These are phyloP conservation scores for Diceros bicornis DNA, from an alignment of 2,797 vertebrate species.

Conservation along the genomic window DNA sequence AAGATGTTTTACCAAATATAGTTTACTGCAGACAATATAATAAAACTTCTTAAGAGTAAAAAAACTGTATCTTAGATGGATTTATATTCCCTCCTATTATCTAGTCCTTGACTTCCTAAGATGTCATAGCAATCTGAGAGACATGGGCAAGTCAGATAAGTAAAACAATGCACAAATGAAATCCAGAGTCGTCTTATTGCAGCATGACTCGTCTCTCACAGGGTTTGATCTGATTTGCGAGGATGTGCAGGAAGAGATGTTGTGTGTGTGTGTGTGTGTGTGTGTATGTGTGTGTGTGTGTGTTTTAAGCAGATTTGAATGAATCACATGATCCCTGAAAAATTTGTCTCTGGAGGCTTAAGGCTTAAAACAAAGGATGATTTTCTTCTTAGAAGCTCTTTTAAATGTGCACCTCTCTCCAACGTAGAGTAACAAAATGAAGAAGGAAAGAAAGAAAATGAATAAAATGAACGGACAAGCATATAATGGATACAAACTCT, in stretches of 20 bases:
- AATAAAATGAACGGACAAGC: neutral
- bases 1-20: neutral
- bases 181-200: constrained; percentile 30
- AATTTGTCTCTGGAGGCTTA: neutral
- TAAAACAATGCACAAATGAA: constrained; percentile 53
- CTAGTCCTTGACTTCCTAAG: constrained; percentile 46
- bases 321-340: neutral
- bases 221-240: constrained; percentile 72
- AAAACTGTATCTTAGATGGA: neutral
- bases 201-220: neutral
- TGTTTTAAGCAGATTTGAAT: constrained; percentile 35
- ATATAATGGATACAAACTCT: neutral
- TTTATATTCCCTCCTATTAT: neutral
- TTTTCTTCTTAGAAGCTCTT: constrained; percentile 27
- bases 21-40: neutral
- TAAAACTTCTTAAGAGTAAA: constrained; percentile 14
- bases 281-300: neutral
- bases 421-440: neutral
- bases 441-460: neutral
- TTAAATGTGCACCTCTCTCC: neutral
- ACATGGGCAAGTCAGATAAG: neutral
- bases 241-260: constrained; percentile 57
- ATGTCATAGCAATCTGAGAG: constrained; percentile 11
- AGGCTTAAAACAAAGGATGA: constrained; percentile 14
- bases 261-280: neutral